Conservation (phyloP, 2,888 invertebrate genomes). For the Ametastegia equiseti region DNA sequence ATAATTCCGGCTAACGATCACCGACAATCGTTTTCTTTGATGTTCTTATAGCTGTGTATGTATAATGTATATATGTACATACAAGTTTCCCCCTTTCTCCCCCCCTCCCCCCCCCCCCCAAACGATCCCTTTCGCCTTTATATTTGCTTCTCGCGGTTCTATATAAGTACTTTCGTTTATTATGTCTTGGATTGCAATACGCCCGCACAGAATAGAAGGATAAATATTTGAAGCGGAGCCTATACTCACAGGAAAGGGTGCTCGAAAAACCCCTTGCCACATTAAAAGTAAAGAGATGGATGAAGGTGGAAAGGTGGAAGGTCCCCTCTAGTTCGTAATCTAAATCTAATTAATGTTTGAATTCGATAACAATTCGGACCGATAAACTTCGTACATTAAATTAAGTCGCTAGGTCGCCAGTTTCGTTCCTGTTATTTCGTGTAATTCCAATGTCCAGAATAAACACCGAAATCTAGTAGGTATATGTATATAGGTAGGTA, state of each 20-base stretch:
- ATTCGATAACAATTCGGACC: neutral
- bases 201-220: too few species aligned
- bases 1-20: neutral
- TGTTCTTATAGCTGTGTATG: too few species aligned
- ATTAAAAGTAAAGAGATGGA: too few species aligned
- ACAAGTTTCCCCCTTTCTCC: neutral
- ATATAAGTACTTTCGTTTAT: too few species aligned
- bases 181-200: too few species aligned
- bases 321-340: too few species aligned
- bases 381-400: neutral
- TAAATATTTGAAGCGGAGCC: too few species aligned
- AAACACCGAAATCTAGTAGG: neutral
- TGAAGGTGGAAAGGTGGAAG: too few species aligned
- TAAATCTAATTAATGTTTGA: neutral
- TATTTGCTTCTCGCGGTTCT: neutral
- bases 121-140: neutral
- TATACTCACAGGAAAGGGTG: too few species aligned
- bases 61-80: too few species aligned
- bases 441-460: constrained; percentile 9
- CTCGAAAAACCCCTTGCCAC: too few species aligned
- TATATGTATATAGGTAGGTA: too few species aligned
- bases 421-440: neutral
- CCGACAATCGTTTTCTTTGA: neutral
- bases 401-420: neutral
- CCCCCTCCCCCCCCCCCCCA: neutral